Evolutionary conservation across 2,113 vertebrate species (phyloP), one percentile per base, ranked within the genome.

Genomic region (Sorex fumeus): DNA sequence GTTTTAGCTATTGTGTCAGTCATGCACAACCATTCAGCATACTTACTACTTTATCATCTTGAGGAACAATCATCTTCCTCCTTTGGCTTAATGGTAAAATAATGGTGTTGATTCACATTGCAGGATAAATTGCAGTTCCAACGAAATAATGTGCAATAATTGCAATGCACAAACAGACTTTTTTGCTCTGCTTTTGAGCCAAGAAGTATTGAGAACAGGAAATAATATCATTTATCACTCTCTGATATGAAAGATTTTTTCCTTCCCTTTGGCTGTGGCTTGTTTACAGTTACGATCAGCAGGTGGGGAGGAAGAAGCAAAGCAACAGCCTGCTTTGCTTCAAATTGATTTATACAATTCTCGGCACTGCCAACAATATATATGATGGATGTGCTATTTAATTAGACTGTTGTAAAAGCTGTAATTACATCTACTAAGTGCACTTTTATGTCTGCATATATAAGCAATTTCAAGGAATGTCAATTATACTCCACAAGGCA

Each of bases 381-480:
- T 83, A 87, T 94, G 96, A 96, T 91, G 43, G 77, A 93, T 88
- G 28, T 78, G 11, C 19, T 91, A 7, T 95, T 96, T 96, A 96
- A 96, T 97, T 95, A 95, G 64, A 40, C 57, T 72, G 10, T 72
- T 94, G 60, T 85, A 95, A 96, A 97, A 95, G 89, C 90, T 75
- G 75, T 86, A 94, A 97, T 95, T 96, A 96, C 25, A 95, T 89
- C 78, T 97, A 93, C 76, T 97, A 96, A 96, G 89, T 95, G 76
- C 30, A 78, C 79, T 96, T 96, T 93, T 86, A 93, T 90, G 72
- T 94, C 88, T 97, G 93, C 84, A 85, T 81, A 95, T 7, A 91
- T 43, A 97, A 95, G 87, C 62, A 3, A 84, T 93, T 96, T 96
- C 75, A 93, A 91, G 86, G 66, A 88, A 75, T 87, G n/a, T 75